Evolutionary conservation across 2,888 invertebrate genomes (phyloP).

Genomic region (Drosophila gaucha): DNA sequence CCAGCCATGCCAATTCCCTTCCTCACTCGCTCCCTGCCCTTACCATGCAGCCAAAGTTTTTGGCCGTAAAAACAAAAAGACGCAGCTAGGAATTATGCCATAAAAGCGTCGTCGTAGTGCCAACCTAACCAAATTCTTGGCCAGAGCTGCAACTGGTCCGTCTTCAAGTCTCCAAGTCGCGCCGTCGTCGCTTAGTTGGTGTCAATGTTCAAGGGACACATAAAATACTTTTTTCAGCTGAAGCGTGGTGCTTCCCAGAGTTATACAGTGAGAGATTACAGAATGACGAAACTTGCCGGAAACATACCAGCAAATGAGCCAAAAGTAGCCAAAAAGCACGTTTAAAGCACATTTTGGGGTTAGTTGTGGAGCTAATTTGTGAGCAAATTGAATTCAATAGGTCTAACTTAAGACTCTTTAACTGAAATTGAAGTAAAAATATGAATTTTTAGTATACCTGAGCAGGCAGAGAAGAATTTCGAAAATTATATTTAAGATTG

Average conservation of each 20-base stretch:
- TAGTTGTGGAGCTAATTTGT: constrained; percentile 13
- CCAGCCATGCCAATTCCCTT: constrained; percentile 69
- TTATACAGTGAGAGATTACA: constrained; percentile 34
- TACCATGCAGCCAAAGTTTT: constrained; percentile 49
- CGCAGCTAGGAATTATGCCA: constrained; percentile 73
- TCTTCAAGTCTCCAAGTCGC: constrained; percentile 28
- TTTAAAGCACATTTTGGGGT: constrained; percentile 37
- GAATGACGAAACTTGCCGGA: constrained; percentile 25
- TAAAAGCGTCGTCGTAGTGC: constrained; percentile 65
- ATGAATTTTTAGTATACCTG: too few species aligned
- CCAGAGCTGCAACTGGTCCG: constrained; percentile 24
- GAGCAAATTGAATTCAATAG: background rate
- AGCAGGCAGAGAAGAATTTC: background rate
- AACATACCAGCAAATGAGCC: constrained; percentile 51
- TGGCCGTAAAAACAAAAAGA: constrained; percentile 63
- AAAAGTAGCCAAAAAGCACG: constrained; percentile 27
- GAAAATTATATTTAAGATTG: background rate
- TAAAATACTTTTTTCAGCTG: constrained; percentile 58
- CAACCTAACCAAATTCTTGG: constrained; percentile 41
- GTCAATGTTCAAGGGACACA: constrained; percentile 75
- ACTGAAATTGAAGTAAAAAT: background rate
- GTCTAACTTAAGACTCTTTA: background rate
- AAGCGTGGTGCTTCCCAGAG: constrained; percentile 3
- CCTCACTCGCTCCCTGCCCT: background rate
- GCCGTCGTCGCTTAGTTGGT: constrained; percentile 52